Base-by-base conservation (phyloP, 2,797 vertebrate species). In the Rhinatrema bivittatum region DNA sequence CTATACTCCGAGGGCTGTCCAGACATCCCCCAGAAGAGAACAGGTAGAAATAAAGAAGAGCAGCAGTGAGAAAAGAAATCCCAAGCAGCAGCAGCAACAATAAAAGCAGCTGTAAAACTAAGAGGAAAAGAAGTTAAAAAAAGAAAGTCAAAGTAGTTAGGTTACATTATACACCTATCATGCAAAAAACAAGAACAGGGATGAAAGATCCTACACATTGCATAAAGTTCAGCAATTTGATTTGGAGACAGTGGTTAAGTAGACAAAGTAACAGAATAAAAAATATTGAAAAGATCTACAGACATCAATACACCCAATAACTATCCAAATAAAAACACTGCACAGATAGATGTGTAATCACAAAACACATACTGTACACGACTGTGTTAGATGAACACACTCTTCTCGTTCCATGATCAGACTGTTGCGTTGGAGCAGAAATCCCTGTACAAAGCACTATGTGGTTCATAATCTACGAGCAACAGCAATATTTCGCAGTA, bases 1-100 rank as follows among this genome's bases (percentile, higher is more conserved):
- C 87, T 79, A 71, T 87, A 88, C 49, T 97, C 93, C 0, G 91
- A 91, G 10, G 89, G 86, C 91, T 94, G 68, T 33, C 36, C 25
- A 3, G 43, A 26, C 45, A 29, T 50, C 54, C 30, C n/a, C 19
- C 27, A 30, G 50, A 42, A 60, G n/a, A 24, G 9, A 64, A 30
- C 28, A 53, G 46, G 53, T 16, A 56, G 35, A 70, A 42, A 71
- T 30, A 65, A 40, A 62, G 60, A 49, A 65, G 22, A 29, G 32
- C 13, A 53, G 43, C 35, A 32, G 36, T 36, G 16, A 26, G 3
- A 4, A 27, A 43, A 39, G 20, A 0, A 7, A 18, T 26, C 39
- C 29, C 50, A 38, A 46, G 56, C 53, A 56, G 44, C 11, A 59
- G 34, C 30, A 7, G 32, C 16, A 32, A 12, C 2, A 22, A 36